Evolutionary conservation across 2,888 invertebrate genomes (phyloP), one percentile per base, ranked within the genome.

Genomic region (Poecilus cupreus): DNA sequence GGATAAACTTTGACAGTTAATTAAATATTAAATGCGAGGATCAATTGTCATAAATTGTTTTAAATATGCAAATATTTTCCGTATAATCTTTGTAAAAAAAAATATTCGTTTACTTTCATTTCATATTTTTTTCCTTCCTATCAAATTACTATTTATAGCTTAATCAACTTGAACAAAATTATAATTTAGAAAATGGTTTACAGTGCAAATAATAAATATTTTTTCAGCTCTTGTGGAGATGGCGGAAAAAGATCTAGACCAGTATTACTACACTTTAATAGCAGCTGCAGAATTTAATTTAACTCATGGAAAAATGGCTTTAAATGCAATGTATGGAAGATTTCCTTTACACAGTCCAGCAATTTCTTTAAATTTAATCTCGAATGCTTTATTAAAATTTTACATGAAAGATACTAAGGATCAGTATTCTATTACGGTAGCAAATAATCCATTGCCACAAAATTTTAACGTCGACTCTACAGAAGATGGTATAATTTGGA

Each of bases 311-410:
- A 43, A 78, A 3, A 54, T 74, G 22, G 37, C 86, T 2, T 78
- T 87, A 39, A 85, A 88, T 82, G 85, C 90, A 0, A 86, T 90
- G 83, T 91, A 89, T 85, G 91, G 91, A 0, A 87, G 87, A 72
- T 88, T 89, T 82, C 90, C 91, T 1, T 84, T 89, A 10, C 92
- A 92, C 83, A 90, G 91, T 68, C 89, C 90, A 0, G 91, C 91
- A 0, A 90, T 91, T 77, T 88, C 91, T 0, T 82, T 91, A 3
- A 92, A 92, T 86, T 83, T 91, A 39, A 83, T 91, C 1, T 89
- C 90, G 83, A 91, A 91, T 83, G 86, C 89, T 1, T 84, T 91
- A 60, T 85, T 90, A 5, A 89, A 90, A 85, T 83, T 85, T 26
- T 75, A 86, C 5, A 83, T 87, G 43, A 87, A 22, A 2, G 54